phyloP scores from a whole-genome alignment of 2,797 vertebrate species.

The Sebastes steindachneri region DNA sequence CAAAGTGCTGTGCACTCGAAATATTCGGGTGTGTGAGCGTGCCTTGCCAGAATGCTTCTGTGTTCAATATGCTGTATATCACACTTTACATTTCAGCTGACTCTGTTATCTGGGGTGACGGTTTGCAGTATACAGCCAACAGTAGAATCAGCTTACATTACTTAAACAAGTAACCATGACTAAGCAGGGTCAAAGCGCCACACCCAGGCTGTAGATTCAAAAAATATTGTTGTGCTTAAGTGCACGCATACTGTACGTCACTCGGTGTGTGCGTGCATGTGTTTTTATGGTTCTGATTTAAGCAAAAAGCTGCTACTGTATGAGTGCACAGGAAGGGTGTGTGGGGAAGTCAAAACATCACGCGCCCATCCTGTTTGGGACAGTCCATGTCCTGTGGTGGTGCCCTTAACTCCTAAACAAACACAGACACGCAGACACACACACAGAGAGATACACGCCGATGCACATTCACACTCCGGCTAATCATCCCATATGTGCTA shows the following conservation, averaged over 20 bases:
- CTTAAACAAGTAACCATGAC: slow-evolving; percentile 51
- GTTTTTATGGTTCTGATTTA: slow-evolving; percentile 53
- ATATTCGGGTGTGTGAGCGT: slow-evolving; percentile 52
- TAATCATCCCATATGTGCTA: slow-evolving; percentile 73
- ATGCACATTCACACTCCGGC: slow-evolving; percentile 43
- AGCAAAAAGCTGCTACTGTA: slow-evolving; percentile 74
- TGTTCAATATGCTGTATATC: slow-evolving; percentile 63
- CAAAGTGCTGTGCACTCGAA: slow-evolving; percentile 62
- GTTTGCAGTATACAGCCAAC: slow-evolving; percentile 36
- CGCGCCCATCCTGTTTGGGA: slow-evolving; percentile 88
- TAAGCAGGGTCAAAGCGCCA: slow-evolving; percentile 57
- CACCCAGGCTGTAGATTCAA: slow-evolving; percentile 35
- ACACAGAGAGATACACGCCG: background rate
- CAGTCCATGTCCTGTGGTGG: slow-evolving; percentile 80
- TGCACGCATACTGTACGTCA: background rate
- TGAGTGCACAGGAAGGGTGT: slow-evolving; percentile 85
- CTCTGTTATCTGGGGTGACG: slow-evolving; percentile 50
- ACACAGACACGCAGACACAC: slow-evolving; percentile 12
- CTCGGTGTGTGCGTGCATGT: background rate
- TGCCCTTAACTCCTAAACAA: slow-evolving; percentile 74
- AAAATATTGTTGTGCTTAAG: slow-evolving; percentile 14
- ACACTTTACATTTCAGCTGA: slow-evolving; percentile 70
- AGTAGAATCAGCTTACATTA: slow-evolving; percentile 41
- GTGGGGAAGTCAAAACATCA: slow-evolving; percentile 86
- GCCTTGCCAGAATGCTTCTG: slow-evolving; percentile 51